Conservation (phyloP, 2,888 invertebrate genomes). For the Chrysina gloriosa region DNA sequence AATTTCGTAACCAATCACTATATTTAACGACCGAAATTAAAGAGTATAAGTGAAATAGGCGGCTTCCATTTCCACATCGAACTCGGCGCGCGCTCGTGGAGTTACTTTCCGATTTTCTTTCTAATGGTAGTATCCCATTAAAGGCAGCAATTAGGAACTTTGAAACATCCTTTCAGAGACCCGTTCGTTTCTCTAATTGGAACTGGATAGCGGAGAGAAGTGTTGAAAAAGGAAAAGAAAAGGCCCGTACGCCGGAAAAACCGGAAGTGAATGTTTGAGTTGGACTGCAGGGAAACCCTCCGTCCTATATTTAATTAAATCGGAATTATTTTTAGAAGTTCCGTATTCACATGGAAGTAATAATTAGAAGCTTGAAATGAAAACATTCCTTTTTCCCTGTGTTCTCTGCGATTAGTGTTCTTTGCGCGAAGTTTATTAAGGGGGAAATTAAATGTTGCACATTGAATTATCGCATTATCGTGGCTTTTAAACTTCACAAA, state of each 20-base stretch:
- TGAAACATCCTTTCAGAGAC: slow-evolving; percentile 2
- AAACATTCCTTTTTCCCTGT: too few species aligned
- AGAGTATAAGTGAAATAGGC: background rate
- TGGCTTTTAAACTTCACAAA: too few species aligned
- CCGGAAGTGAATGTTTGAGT: too few species aligned
- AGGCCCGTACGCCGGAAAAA: background rate
- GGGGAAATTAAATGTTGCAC: too few species aligned
- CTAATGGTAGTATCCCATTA: slow-evolving; percentile 11
- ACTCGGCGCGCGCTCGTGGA: background rate
- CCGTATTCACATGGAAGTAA: background rate
- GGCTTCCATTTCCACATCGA: background rate
- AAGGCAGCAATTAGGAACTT: slow-evolving; percentile 18
- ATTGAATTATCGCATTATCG: too few species aligned
- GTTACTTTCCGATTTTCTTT: background rate
- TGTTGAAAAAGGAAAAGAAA: background rate
- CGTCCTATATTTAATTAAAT: background rate
- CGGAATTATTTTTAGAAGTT: background rate
- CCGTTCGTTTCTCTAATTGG: slow-evolving; percentile 11
- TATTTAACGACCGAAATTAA: too few species aligned
- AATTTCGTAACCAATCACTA: too few species aligned
- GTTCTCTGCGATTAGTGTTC: too few species aligned
- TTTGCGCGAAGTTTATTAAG: too few species aligned
- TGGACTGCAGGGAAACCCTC: background rate
- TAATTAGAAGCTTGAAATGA: too few species aligned
- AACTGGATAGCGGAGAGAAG: background rate